Conservation (phyloP, 1,140 invertebrate species). For the Cataglyphis hispanica region DNA sequence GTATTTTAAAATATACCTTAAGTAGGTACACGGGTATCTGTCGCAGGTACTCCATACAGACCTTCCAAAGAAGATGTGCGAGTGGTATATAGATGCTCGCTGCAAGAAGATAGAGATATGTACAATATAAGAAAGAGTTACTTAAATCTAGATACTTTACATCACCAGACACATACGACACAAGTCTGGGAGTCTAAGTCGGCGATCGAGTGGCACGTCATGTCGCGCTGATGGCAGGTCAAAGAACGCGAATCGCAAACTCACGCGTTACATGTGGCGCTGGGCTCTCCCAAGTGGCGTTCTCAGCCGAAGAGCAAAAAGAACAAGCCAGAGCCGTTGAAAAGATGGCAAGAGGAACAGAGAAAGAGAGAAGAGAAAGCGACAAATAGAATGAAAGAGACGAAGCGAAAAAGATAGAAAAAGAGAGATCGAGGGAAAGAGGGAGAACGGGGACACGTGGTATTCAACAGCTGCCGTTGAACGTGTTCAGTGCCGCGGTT, state of each 20-base stretch:
- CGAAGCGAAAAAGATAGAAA: constrained; percentile 11
- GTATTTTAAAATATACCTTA: not conserved
- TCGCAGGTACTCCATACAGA: constrained; percentile 8
- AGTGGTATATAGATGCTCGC: not conserved
- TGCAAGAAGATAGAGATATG: not conserved
- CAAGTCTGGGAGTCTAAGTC: constrained; percentile 10
- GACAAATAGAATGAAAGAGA: not conserved
- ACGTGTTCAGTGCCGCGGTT: constrained; percentile 85
- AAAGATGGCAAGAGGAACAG: constrained; percentile 29
- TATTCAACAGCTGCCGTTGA: constrained; percentile 86
- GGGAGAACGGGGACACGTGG: constrained; percentile 68
- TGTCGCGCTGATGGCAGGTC: constrained; percentile 77
- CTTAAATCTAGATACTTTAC: constrained; percentile 7
- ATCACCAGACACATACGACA: constrained; percentile 8
- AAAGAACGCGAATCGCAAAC: constrained; percentile 83
- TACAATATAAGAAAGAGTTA: not conserved
- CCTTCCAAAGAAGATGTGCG: not conserved
- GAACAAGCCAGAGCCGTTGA: constrained; percentile 10
- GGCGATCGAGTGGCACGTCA: constrained; percentile 54
- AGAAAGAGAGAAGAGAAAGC: not conserved
- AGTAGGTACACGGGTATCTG: constrained; percentile 22
- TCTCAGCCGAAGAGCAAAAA: constrained; percentile 42
- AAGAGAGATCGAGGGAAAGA: constrained; percentile 41
- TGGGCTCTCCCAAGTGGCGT: constrained; percentile 50
- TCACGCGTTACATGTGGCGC: constrained; percentile 70